A percentile compares a stretch with the other conserved stretches of the same genome.
Evolutionary conservation across 2,797 vertebrate species (phyloP).

Genomic region (Coendou prehensilis): DNA sequence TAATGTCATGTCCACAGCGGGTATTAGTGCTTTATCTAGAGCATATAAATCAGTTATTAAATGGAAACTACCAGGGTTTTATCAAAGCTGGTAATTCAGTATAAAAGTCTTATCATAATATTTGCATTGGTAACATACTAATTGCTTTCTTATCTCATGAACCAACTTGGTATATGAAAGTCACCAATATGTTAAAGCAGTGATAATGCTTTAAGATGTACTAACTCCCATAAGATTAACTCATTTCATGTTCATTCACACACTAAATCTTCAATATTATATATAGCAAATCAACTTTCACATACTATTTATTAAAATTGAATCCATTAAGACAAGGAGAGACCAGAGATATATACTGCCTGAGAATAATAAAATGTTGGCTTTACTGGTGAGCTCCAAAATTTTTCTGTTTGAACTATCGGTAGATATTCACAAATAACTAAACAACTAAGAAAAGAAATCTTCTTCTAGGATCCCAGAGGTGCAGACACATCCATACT

Average conservation of each 20-base stretch:
- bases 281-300: conserved; percentile 76
- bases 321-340: conserved; percentile 79
- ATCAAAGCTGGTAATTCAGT: conserved; percentile 83
- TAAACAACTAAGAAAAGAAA: neutral
- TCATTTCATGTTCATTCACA: conserved; percentile 77
- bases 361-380: conserved; percentile 39
- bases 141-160: conserved; percentile 88
- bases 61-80: conserved; percentile 80
- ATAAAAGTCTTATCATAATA: conserved; percentile 85
- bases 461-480: neutral
- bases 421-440: neutral
- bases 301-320: conserved; percentile 81
- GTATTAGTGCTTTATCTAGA: conserved; percentile 40
- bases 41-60: conserved; percentile 75
- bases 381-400: conserved; percentile 36
- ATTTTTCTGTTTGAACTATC: conserved; percentile 11
- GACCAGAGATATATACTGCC: conserved; percentile 43
- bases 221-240: conserved; percentile 84
- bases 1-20: neutral
- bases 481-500: neutral
- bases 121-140: conserved; percentile 82
- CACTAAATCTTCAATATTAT: conserved; percentile 69
- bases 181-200: conserved; percentile 78
- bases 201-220: conserved; percentile 85
- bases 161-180: conserved; percentile 79